These are phyloP conservation scores for Bothrops alternatus DNA, from an alignment of 2,797 vertebrate genomes.

Conservation along the genomic window DNA sequence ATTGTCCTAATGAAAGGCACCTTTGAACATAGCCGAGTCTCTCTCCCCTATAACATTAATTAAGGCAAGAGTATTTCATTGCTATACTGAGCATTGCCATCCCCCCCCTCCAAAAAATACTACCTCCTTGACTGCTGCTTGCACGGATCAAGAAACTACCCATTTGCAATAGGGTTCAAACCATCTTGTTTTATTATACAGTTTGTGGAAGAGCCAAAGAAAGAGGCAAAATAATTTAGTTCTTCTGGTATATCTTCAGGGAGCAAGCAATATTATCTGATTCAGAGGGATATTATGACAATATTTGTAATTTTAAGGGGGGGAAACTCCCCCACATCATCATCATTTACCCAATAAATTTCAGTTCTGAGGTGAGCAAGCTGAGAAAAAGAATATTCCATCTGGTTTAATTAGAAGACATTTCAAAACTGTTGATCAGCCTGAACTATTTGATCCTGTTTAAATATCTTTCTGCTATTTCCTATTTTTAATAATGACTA, in stretches of 20 bases:
- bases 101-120: background rate
- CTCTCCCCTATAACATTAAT: background rate
- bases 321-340: conserved; percentile 22
- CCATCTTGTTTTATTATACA: background rate
- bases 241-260: conserved; percentile 49
- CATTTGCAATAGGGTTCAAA: background rate
- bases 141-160: background rate
- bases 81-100: no score
- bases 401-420: conserved; percentile 53
- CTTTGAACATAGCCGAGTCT: background rate
- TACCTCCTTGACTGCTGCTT: background rate
- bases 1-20: background rate
- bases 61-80: background rate
- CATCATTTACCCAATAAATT: conserved; percentile 41
- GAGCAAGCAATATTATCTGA: conserved; percentile 52
- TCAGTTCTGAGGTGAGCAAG: conserved; percentile 32
- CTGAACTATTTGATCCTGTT: conserved; percentile 62
- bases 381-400: conserved; percentile 41
- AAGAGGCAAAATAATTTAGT: background rate
- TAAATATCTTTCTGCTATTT: conserved; percentile 63
- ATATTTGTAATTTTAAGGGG: conserved; percentile 51
- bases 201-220: background rate
- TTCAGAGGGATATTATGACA: conserved; percentile 58
- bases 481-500: conserved; percentile 59
- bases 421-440: conserved; percentile 64